Base-by-base conservation (phyloP, 2,888 invertebrate species). In the Mamestra brassicae region DNA sequence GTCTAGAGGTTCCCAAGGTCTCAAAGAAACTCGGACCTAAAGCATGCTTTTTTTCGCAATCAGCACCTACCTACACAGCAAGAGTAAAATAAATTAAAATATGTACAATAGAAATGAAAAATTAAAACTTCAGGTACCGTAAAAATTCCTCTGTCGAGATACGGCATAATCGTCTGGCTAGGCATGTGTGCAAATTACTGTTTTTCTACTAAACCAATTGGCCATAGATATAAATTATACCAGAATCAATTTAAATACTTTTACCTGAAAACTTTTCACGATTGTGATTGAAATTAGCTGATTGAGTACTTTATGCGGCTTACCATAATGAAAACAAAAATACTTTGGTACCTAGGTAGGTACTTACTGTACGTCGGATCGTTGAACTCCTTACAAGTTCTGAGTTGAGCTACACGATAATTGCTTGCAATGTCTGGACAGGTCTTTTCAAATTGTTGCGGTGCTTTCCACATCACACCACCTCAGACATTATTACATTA, bases 191-290 rank as follows among this genome's bases (percentile, higher is more conserved):
- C 26, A 71, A 76, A 76, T 80, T 61, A 54, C 42, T 65, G 71
- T 50, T 71, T 76, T 55, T 60, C 34, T 62, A 4, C 34, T 34
- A 68, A 65, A 81, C 77, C 61, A n/a, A 82, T 77, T 82, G n/a
- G 80, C n/a, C 58, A 66, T 63, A 82, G 62, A 66, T 62, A 58
- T 76, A 61, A 71, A 67, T 60, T 71, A 76, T 42, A 66, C 38
- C 60, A 60, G 26, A 69, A 52, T 69, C 62, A 71, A 81, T 71
- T 63, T 63, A 70, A 52, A 71, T 62, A 13, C 55, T 67, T 62
- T 36, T 50, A 55, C 0, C 15, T 55, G 8, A 26, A 38, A 10
- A 26, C 5, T 11, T 45, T 8, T 3, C 4, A 1, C 52, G 13
- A 60, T 45, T n/a, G 1, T 54, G 5, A 78, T 52, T 50, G 38